Evolutionary conservation across 1,140 invertebrate species (phyloP).

Genomic region (Sinonovacula constricta): DNA sequence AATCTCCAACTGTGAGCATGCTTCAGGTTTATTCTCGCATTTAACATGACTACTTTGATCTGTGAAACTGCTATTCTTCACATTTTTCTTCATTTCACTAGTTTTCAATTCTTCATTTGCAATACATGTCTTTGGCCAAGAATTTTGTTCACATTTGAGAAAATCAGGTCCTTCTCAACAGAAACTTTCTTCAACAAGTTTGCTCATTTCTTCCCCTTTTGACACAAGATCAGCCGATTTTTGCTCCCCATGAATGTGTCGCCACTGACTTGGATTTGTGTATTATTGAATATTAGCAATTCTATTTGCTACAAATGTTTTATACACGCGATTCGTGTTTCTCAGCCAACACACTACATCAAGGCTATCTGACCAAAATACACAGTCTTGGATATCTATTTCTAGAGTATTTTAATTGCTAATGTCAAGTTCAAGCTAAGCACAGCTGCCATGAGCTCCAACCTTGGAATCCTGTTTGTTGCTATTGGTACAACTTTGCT

Average conservation of each 20-base stretch:
- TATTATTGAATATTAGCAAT: constrained; percentile 15
- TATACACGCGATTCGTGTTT: constrained; percentile 13
- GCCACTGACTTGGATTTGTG: constrained; percentile 27
- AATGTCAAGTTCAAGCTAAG: background rate
- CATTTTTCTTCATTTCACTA: background rate
- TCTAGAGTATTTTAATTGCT: constrained; percentile 1
- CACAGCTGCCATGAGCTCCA: constrained; percentile 13
- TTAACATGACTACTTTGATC: too few species aligned
- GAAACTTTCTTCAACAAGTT: background rate
- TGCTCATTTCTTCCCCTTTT: background rate
- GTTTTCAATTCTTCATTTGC: background rate
- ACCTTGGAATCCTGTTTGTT: constrained; percentile 20
- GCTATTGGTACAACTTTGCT: constrained; percentile 11
- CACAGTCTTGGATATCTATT: background rate
- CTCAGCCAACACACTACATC: constrained; percentile 32
- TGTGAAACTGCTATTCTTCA: too few species aligned
- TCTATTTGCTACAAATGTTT: constrained; percentile 36
- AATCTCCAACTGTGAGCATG: too few species aligned
- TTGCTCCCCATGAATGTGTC: background rate
- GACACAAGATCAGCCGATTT: constrained; percentile 13
- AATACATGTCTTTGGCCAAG: constrained; percentile 7
- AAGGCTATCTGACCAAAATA: constrained; percentile 39
- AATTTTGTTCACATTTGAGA: background rate
- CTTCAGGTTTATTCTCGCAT: too few species aligned
- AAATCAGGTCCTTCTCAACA: constrained; percentile 37